A percentile compares a stretch with the other conserved stretches of the same genome.
phyloP scores from a whole-genome alignment of 2,888 invertebrate species.

The Drosophila neonasuta region DNA sequence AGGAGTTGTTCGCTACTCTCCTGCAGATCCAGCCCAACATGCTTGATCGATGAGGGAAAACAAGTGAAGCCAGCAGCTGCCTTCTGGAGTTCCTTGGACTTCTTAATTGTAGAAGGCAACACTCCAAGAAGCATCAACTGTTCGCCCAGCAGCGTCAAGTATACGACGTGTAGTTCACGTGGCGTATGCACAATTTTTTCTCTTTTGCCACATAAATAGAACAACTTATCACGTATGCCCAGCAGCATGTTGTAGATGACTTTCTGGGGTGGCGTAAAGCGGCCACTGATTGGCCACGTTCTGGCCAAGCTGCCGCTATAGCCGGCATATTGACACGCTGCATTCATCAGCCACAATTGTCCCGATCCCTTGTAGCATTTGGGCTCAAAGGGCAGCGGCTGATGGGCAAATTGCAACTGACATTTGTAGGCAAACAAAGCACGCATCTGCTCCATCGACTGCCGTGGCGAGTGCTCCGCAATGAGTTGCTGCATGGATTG shows the following conservation, averaged over 20 bases:
- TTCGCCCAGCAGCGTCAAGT: conserved; percentile 28
- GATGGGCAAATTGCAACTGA: conserved; percentile 22
- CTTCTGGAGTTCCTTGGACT: neutral
- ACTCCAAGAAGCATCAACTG: conserved; percentile 38
- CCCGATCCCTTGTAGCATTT: conserved; percentile 6
- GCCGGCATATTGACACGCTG: conserved; percentile 51
- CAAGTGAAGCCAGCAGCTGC: conserved; percentile 26
- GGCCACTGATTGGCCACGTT: conserved; percentile 50
- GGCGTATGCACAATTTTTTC: conserved; percentile 27
- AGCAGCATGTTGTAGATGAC: conserved; percentile 50
- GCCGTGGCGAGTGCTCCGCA: conserved; percentile 9
- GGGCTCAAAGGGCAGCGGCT: conserved; percentile 26
- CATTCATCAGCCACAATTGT: conserved; percentile 47
- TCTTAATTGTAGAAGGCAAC: conserved; percentile 18
- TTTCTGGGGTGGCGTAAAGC: conserved; percentile 51
- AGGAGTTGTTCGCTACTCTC: conserved; percentile 15
- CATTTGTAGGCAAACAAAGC: conserved; percentile 40
- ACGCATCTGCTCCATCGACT: conserved; percentile 13
- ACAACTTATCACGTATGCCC: conserved; percentile 40
- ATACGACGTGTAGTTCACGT: conserved; percentile 35
- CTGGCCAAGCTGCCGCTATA: conserved; percentile 52
- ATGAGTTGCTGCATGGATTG: conserved; percentile 50
- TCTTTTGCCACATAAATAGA: conserved; percentile 11
- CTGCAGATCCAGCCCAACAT: conserved; percentile 39
- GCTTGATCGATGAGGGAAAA: conserved; percentile 33